phyloP scores from a whole-genome alignment of 2,113 vertebrate species.

The Anoplopoma fimbria region DNA sequence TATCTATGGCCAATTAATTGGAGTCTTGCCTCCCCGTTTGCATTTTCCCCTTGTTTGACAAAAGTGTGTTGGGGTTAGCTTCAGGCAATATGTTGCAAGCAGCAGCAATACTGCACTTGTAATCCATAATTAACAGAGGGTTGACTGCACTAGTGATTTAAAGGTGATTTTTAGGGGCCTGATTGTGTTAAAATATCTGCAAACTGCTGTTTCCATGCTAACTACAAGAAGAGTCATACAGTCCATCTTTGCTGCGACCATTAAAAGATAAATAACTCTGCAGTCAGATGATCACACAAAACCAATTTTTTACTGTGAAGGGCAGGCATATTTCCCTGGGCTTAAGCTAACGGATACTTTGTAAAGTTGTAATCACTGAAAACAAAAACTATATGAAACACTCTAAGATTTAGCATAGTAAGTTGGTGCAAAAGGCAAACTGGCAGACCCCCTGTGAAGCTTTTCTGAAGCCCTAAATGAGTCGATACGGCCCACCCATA shows the following conservation, averaged over 20 bases:
- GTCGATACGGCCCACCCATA: slow-evolving; percentile 30
- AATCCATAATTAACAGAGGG: slow-evolving; percentile 55
- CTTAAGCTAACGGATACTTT: background rate
- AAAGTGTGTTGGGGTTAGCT: slow-evolving; percentile 60
- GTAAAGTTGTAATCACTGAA: background rate
- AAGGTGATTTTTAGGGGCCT: slow-evolving; percentile 2
- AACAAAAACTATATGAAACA: background rate
- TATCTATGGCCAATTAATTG: slow-evolving; percentile 85
- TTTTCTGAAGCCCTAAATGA: slow-evolving; percentile 45
- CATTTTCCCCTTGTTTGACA: slow-evolving; percentile 77
- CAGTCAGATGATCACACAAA: background rate
- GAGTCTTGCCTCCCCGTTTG: slow-evolving; percentile 63
- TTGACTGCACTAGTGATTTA: slow-evolving; percentile 17
- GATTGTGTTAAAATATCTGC: background rate
- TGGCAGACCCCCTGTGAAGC: slow-evolving; percentile 43
- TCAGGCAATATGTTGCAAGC: slow-evolving; percentile 56
- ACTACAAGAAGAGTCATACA: background rate
- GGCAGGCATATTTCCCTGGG: slow-evolving; percentile 4
- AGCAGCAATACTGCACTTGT: slow-evolving; percentile 37
- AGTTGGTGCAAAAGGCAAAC: slow-evolving; percentile 13
- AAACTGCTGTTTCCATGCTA: background rate
- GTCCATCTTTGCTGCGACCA: background rate
- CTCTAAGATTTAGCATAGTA: slow-evolving; percentile 2
- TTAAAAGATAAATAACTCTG: background rate
- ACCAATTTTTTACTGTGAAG: background rate